Conservation (phyloP, 2,113 vertebrate species). For the Epinephelus fuscoguttatus region DNA sequence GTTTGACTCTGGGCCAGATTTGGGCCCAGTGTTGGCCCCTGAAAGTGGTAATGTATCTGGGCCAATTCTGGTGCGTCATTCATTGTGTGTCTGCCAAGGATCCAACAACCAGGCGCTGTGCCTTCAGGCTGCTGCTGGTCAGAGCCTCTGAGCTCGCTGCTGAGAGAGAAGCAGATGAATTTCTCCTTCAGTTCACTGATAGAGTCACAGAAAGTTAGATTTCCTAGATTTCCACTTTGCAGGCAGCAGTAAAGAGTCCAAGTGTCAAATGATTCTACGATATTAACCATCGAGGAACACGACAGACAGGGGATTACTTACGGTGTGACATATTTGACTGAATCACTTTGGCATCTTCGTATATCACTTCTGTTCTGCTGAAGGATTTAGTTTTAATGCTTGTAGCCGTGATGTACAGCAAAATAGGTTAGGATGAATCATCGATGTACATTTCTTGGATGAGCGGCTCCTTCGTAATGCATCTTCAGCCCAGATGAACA, state of each 20-base stretch:
- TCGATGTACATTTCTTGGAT: constrained; percentile 52
- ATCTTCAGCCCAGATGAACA: constrained; percentile 67
- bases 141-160: neutral
- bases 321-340: constrained; percentile 35
- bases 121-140: neutral
- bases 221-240: constrained; percentile 20
- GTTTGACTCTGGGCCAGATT: neutral
- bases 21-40: neutral
- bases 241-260: neutral
- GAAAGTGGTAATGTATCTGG: neutral
- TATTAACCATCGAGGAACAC: constrained; percentile 16
- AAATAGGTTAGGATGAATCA: constrained; percentile 66
- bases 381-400: constrained; percentile 24
- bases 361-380: constrained; percentile 22
- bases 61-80: neutral
- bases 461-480: constrained; percentile 46
- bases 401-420: constrained; percentile 42
- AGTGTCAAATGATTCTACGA: constrained; percentile 4
- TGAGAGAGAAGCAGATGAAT: neutral
- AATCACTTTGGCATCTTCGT: constrained; percentile 49
- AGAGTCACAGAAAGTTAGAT: neutral
- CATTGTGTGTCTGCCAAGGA: neutral
- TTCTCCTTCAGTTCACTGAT: neutral
- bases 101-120: neutral
- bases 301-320: constrained; percentile 26